Evolutionary conservation across 2,888 invertebrate species (phyloP).

Genomic region (Cinara cedri): DNA sequence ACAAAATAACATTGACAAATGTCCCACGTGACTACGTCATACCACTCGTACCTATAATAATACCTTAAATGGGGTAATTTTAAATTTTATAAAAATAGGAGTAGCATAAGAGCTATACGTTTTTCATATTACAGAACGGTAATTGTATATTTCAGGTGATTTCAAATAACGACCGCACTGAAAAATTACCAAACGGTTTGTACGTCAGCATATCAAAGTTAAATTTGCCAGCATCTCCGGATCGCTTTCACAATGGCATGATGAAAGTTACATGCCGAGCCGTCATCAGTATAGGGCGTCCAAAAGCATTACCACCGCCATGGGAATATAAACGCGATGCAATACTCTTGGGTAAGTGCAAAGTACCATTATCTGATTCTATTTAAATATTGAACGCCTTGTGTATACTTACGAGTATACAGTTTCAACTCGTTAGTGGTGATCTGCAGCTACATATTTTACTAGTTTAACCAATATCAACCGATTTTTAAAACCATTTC

Average conservation of each 20-base stretch:
- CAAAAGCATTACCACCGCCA: conserved; percentile 37
- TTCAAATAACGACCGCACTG: conserved; percentile 41
- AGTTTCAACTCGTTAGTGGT: neutral
- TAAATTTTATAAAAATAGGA: too few species aligned
- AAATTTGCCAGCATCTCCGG: conserved; percentile 66
- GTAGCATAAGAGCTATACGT: too few species aligned
- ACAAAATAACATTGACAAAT: too few species aligned
- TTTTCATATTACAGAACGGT: too few species aligned
- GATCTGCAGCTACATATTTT: neutral
- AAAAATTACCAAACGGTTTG: conserved; percentile 63
- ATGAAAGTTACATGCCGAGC: conserved; percentile 70
- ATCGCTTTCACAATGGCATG: conserved; percentile 68
- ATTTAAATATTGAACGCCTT: conserved; percentile 2
- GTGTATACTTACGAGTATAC: neutral
- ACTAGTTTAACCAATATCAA: neutral
- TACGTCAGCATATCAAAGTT: conserved; percentile 68
- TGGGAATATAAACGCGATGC: conserved; percentile 49
- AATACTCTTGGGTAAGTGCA: conserved; percentile 42
- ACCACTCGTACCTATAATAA: too few species aligned
- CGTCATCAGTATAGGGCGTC: conserved; percentile 62
- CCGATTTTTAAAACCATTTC: neutral
- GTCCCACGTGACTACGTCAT: too few species aligned
- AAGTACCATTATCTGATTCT: neutral
- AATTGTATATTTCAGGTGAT: neutral
- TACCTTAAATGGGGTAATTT: too few species aligned